Conservation (phyloP, 2,113 vertebrate genomes). For the Scomber scombrus region DNA sequence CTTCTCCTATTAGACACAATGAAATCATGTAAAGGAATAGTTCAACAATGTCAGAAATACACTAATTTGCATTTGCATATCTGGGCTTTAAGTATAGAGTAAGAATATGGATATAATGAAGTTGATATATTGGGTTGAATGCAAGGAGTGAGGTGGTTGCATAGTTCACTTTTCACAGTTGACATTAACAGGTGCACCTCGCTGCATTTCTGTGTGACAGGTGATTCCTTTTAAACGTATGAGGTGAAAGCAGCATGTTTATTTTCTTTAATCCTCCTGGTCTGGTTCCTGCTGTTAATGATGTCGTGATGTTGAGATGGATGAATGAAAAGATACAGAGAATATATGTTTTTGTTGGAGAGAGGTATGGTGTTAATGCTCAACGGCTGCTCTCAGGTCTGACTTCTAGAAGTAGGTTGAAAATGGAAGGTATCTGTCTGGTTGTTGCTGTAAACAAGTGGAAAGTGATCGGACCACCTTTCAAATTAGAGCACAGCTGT, state of each 20-base stretch:
- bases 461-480: conserved; percentile 60
- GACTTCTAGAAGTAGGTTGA: not conserved
- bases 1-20: too few species aligned
- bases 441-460: conserved; percentile 48
- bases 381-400: not conserved
- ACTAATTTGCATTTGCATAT: too few species aligned
- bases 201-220: conserved; percentile 9
- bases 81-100: too few species aligned
- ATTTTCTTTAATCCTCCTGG: conserved; percentile 21
- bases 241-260: not conserved
- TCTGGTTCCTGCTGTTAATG: conserved; percentile 3
- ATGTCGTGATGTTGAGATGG: conserved; percentile 15
- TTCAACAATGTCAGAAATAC: too few species aligned
- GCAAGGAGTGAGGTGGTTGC: too few species aligned
- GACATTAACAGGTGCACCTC: not conserved
- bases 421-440: not conserved
- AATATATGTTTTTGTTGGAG: conserved; percentile 26
- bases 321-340: not conserved
- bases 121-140: too few species aligned
- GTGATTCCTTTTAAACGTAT: not conserved
- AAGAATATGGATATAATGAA: too few species aligned
- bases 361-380: conserved; percentile 4
- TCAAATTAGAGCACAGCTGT: conserved; percentile 17
- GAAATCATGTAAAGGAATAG: too few species aligned
- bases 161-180: too few species aligned